phyloP scores from a whole-genome alignment of 2,113 vertebrate species.

The Bos taurus region DNA sequence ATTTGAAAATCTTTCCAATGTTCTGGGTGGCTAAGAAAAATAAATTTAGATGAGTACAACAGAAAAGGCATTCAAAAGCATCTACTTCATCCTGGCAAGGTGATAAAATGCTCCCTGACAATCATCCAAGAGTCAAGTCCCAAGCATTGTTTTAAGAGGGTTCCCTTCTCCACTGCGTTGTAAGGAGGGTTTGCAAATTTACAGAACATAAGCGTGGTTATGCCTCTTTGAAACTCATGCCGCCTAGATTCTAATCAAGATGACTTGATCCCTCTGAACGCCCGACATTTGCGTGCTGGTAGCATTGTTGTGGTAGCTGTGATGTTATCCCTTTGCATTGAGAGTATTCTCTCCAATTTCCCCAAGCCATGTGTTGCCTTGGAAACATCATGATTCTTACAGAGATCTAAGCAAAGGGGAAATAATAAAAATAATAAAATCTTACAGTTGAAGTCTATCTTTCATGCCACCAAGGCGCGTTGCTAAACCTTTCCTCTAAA shows the following conservation, averaged over 20 bases:
- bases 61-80: neutral
- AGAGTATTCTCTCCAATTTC: conserved; percentile 44
- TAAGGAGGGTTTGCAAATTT: conserved; percentile 11
- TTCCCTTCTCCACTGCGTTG: conserved; percentile 49
- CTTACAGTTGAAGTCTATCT: conserved; percentile 58
- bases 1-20: neutral
- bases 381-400: conserved; percentile 71
- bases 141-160: neutral
- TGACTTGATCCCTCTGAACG: conserved; percentile 11
- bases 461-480: conserved; percentile 47
- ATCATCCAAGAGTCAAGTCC: neutral
- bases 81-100: neutral
- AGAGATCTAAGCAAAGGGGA: conserved; percentile 70
- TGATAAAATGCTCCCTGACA: neutral
- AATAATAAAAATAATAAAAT: conserved; percentile 72
- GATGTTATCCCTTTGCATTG: conserved; percentile 45
- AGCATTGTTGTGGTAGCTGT: conserved; percentile 30
- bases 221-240: conserved; percentile 31
- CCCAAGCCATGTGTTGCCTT: conserved; percentile 67
- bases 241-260: conserved; percentile 28
- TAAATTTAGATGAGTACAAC: neutral
- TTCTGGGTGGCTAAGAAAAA: neutral
- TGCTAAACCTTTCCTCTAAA: conserved; percentile 49
- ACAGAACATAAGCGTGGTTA: conserved; percentile 7
- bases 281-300: neutral